Percentiles rank a stretch among this genome's conserved stretches.
These are phyloP conservation scores for Lophochroa leadbeateri DNA, from an alignment of 2,113 vertebrate species.

Conservation along the genomic window DNA sequence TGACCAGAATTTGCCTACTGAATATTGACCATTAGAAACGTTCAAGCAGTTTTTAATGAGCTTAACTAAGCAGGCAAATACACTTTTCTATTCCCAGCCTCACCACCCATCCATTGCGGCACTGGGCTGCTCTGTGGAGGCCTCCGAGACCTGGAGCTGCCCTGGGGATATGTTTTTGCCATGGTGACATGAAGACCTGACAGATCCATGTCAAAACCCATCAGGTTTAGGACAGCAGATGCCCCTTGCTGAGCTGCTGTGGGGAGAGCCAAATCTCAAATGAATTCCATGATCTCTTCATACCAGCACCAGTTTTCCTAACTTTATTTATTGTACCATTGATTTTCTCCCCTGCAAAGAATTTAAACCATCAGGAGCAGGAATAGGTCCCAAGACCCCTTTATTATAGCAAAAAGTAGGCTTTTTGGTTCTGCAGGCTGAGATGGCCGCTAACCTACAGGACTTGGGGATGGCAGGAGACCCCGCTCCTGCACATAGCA, in stretches of 20 bases:
- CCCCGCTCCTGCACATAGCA: background rate
- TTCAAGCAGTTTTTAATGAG: background rate
- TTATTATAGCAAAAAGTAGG: background rate
- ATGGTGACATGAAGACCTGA: background rate
- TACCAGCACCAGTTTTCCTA: background rate
- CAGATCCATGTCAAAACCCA: background rate
- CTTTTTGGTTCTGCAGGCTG: background rate
- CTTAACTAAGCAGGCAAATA: background rate
- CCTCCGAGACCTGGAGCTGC: background rate
- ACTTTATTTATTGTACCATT: background rate
- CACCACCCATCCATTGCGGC: background rate
- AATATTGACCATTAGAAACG: background rate
- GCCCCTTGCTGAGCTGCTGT: accelerated
- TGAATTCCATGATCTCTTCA: background rate
- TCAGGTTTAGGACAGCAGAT: background rate
- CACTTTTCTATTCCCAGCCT: background rate
- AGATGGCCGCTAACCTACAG: background rate
- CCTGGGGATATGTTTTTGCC: background rate
- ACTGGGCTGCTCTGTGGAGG: background rate
- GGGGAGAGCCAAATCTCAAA: background rate
- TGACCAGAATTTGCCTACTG: background rate
- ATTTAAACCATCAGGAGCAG: background rate
- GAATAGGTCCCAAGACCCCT: background rate
- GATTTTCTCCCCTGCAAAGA: background rate
- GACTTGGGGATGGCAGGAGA: background rate